phyloP scores from a whole-genome alignment of 2,797 vertebrate species.

The Coreius guichenoti region DNA sequence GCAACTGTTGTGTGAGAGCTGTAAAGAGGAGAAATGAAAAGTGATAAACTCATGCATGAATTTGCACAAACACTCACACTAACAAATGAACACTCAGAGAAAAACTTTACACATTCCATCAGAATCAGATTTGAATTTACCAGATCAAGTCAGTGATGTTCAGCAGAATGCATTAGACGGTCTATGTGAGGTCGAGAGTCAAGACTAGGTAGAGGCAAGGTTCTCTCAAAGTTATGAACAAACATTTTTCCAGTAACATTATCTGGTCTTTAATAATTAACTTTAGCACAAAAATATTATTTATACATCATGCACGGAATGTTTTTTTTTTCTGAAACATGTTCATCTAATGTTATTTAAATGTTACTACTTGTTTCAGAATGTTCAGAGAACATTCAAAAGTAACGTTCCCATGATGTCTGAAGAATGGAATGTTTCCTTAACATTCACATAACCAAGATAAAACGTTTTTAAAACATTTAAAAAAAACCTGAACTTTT shows the following conservation, averaged over 20 bases:
- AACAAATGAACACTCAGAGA: neutral
- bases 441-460: too few species aligned
- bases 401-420: neutral
- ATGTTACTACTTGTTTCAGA: neutral
- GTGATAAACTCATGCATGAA: neutral
- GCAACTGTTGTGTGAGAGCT: neutral
- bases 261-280: neutral
- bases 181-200: neutral
- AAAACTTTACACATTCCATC: neutral
- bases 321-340: neutral
- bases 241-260: neutral
- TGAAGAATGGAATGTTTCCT: neutral
- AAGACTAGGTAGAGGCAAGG: neutral
- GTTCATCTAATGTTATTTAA: neutral
- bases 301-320: too few species aligned
- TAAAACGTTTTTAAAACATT: too few species aligned
- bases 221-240: neutral
- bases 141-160: neutral
- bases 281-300: neutral
- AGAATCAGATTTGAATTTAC: neutral
- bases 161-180: neutral
- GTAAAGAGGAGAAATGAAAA: neutral
- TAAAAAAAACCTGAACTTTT: too few species aligned
- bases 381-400: neutral
- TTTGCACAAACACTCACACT: neutral